Base-by-base conservation (phyloP, 1,140 invertebrate species). In the Megathymus violae region DNA sequence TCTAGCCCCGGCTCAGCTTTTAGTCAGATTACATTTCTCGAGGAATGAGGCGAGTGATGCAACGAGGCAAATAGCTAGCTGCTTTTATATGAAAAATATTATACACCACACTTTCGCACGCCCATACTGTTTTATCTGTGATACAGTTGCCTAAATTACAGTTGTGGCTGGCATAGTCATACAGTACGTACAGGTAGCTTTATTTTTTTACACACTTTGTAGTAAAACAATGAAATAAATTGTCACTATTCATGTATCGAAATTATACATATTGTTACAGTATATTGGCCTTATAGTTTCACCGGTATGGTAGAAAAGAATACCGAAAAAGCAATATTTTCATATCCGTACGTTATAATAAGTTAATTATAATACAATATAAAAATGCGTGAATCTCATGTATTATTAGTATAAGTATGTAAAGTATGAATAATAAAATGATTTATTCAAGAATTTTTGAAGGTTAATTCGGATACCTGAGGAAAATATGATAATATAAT, bases 11-110 rank as follows among this genome's bases (percentile, higher is more conserved):
- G 61, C 19, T 4, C 48, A 51, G 69, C 75, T 76, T 74, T 80
- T 80, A 79, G 72, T 69, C 46, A 61, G 69, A 80, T 82, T 80
- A 74, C 69, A 67, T 46, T 36, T 1, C 34, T 36, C 4, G 1
- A 11, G 34, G 11, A 36, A 36, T 36, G 11, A 36, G 2, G 64
- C 27, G 47, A 66, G 67, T 64, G 59, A 51, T 51, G 38, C 41
- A 64, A 52, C 13, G 34, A 41, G 3, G 7, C 1, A 36, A 36
- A 11, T 11, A 36, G n/a, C 34, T 31, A 36, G 34, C 7, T 31
- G 27, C n/a, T n/a, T 31, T 3, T 31, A 31, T 4, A 31, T 31
- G 27, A 31, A 31, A 9, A 31, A 31, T 31, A 31, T 31, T 31
- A 4, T 31, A 31, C 27, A 6, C 4, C 7, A 31, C 27, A 31